Base-by-base conservation (phyloP, 2,888 invertebrate genomes). In the Ornithoptera alexandrae region DNA sequence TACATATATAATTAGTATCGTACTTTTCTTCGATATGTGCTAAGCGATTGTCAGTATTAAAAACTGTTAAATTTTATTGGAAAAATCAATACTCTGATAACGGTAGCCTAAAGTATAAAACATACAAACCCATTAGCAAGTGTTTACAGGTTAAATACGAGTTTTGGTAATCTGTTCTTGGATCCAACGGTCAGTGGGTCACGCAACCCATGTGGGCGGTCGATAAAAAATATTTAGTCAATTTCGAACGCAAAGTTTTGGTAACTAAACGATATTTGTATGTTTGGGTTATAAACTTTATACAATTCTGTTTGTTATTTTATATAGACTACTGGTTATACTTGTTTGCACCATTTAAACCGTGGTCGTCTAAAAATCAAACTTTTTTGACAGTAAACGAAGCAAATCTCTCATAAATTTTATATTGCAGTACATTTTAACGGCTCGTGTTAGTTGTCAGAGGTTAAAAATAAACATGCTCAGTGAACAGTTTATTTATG, bases 211-310 rank as follows among this genome's bases (percentile, higher is more conserved):
- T 56, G 67, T n/a, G n/a, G n/a, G 36, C 17, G n/a, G 15, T 36
- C 39, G 67, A 62, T 67, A 67, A 67, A 20, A 42, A 57, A 57
- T 57, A 67, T 67, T 67, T 67, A 56, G 57, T 62, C 56, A 67
- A 24, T 53, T 67, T 17, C 36, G 53, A n/a, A n/a, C 58, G 64
- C 22, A 6, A 10, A 57, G 59, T 60, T 67, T 30, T 36, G 22
- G 61, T 61, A 53, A 67, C 58, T 58, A 30, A 18, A 18, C 30
- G 5, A 12, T 15, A 22, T 30, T 22, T 66, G n/a, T 36, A 24
- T 22, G 24, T 30, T 30, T 30, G 30, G 17, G 61, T 61, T 61
- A 67, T 61, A 36, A 61, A 53, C 53, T 3, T 15, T 58, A 12
- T 22, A 53, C 17, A 46, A 15, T 46, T 15, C 46, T 30, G 30